phyloP scores from a whole-genome alignment of 2,888 invertebrate genomes.

The Clepsis dumicolana region DNA sequence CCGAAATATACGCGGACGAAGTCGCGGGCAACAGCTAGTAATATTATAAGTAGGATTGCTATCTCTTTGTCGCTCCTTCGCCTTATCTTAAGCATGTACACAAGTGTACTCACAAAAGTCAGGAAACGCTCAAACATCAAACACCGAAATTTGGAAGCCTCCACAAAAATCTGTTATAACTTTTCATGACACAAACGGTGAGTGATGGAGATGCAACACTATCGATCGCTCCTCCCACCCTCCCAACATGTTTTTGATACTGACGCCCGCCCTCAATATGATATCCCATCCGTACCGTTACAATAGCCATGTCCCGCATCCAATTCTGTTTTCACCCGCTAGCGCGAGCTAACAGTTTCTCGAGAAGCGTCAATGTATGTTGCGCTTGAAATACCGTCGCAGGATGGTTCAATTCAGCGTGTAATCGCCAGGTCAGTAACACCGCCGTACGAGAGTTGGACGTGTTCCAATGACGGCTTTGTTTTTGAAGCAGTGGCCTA shows the following conservation, averaged over 20 bases:
- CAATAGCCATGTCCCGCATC: background rate
- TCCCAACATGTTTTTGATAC: conserved; percentile 19
- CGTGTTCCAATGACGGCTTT: conserved; percentile 33
- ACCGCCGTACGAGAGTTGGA: conserved; percentile 24
- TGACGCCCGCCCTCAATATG: conserved; percentile 27
- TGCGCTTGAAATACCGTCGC: background rate
- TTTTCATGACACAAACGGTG: conserved; percentile 39
- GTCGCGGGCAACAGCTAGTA: no score
- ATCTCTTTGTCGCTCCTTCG: background rate
- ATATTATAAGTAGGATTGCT: no score
- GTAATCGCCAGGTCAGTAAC: conserved; percentile 34
- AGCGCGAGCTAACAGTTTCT: no score
- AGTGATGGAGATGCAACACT: conserved; percentile 33
- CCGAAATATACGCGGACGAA: no score
- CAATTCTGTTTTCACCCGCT: background rate
- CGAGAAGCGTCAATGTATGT: background rate
- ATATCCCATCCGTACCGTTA: background rate
- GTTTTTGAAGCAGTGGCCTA: conserved; percentile 6
- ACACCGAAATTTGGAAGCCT: background rate
- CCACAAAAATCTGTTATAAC: conserved; percentile 18
- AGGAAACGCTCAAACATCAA: background rate
- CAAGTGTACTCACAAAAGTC: background rate
- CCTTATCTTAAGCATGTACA: background rate
- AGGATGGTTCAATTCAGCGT: background rate
- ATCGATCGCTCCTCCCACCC: conserved; percentile 29